These are phyloP conservation scores for Butorides virescens DNA, from an alignment of 2,113 vertebrate genomes.

Conservation along the genomic window DNA sequence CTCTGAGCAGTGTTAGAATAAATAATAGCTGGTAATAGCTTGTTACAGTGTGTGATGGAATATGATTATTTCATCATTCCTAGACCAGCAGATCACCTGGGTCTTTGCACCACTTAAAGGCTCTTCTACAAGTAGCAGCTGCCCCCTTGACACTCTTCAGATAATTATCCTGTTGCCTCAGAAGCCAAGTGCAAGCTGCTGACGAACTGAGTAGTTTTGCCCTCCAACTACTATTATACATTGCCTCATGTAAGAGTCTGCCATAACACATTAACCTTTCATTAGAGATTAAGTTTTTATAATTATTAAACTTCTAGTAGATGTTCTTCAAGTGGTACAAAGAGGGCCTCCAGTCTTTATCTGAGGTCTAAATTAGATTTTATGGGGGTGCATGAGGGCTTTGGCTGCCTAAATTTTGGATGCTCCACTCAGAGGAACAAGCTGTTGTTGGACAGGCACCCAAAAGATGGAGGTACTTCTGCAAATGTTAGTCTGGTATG, in stretches of 20 bases:
- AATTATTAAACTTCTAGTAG: not conserved
- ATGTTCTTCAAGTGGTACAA: not conserved
- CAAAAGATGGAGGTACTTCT: not conserved
- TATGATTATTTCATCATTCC: conserved; percentile 26
- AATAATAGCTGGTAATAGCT: not conserved
- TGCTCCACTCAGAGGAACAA: not conserved
- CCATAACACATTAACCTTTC: not conserved
- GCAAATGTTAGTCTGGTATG: not conserved
- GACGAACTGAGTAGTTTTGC: not conserved
- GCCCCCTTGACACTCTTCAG: not conserved
- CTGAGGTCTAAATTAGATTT: not conserved
- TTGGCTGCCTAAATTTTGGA: not conserved
- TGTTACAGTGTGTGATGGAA: not conserved
- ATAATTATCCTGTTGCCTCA: not conserved
- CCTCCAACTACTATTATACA: not conserved
- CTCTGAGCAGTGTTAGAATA: conserved; percentile 20
- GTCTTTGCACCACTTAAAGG: not conserved
- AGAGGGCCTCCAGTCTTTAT: not conserved
- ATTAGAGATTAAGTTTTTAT: not conserved
- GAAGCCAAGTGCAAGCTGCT: not conserved
- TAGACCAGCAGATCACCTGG: not conserved
- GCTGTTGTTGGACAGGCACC: not conserved
- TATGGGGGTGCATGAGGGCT: not conserved
- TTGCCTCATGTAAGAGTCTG: not conserved
- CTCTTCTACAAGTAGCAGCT: not conserved